phyloP scores from a whole-genome alignment of 2,888 invertebrate genomes.

The Gryllus longicercus region DNA sequence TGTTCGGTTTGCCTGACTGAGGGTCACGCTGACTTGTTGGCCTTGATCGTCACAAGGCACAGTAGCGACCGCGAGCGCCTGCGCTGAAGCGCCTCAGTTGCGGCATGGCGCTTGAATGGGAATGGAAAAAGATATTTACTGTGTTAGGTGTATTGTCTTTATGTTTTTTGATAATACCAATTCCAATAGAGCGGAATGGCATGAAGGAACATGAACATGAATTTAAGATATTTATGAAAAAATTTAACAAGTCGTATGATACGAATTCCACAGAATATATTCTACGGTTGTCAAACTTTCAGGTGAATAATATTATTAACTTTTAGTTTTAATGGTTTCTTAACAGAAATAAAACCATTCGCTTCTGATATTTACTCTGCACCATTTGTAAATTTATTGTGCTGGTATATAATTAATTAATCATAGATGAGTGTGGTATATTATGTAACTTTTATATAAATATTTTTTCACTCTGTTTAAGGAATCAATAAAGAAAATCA shows the following conservation, averaged over 20 bases:
- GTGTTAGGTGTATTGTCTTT: conserved; percentile 46
- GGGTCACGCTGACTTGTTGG: too few relatives aligned
- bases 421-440: too few relatives aligned
- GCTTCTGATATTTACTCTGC: too few relatives aligned
- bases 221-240: conserved; percentile 53
- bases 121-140: conserved; percentile 46
- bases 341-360: conserved; percentile 27
- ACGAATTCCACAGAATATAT: conserved; percentile 51
- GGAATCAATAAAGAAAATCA: conserved; percentile 53
- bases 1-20: too few relatives aligned
- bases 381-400: too few relatives aligned
- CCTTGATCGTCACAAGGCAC: too few relatives aligned
- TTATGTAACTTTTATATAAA: neutral
- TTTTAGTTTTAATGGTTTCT: conserved; percentile 32
- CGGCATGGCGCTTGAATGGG: conserved; percentile 36
- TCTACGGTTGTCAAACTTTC: conserved; percentile 53
- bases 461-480: conserved; percentile 43
- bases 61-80: too few relatives aligned
- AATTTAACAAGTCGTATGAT: conserved; percentile 57
- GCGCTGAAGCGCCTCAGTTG: neutral
- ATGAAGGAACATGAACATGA: conserved; percentile 42
- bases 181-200: conserved; percentile 46
- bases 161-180: conserved; percentile 51
- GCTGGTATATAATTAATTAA: too few relatives aligned
- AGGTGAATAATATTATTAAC: conserved; percentile 47